These are phyloP conservation scores for Agriopis aurantiaria DNA, from an alignment of 2,888 invertebrate genomes.

Conservation along the genomic window DNA sequence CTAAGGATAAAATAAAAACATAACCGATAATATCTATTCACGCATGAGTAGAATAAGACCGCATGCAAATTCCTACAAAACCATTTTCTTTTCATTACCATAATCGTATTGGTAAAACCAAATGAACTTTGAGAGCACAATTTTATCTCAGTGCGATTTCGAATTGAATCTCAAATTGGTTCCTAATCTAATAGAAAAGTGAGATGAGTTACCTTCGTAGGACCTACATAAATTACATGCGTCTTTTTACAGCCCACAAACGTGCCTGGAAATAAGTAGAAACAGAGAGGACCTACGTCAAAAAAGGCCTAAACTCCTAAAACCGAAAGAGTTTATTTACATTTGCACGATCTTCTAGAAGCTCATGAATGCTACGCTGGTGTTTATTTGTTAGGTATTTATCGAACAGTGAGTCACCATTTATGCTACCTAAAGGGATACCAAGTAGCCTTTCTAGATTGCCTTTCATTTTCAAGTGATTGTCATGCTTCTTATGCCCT, in stretches of 20 bases:
- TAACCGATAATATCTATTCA: background rate
- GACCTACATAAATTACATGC: slow-evolving; percentile 29
- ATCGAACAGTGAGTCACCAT: background rate
- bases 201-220: slow-evolving; percentile 18
- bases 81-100: slow-evolving; percentile 22
- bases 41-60: slow-evolving; percentile 1
- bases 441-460: slow-evolving; percentile 1
- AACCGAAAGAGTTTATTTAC: background rate
- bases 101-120: slow-evolving; percentile 29
- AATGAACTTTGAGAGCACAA: slow-evolving; percentile 24
- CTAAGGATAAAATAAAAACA: slow-evolving; percentile 17
- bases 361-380: background rate
- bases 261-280: slow-evolving; percentile 20
- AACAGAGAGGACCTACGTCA: slow-evolving; percentile 3
- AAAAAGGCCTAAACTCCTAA: background rate
- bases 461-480: slow-evolving; percentile 4
- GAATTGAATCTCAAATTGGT: slow-evolving; percentile 32
- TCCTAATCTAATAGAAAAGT: slow-evolving; percentile 30
- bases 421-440: background rate
- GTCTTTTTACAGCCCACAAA: slow-evolving; percentile 15
- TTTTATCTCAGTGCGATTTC: slow-evolving; percentile 18
- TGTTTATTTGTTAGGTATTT: background rate
- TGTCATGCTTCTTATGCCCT: slow-evolving; percentile 2
- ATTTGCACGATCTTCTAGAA: background rate
- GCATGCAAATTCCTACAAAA: slow-evolving; percentile 10